Evolutionary conservation across 2,797 vertebrate genomes (phyloP), one percentile per base, ranked within the genome.

Genomic region (Eurystomus glaucurus): DNA sequence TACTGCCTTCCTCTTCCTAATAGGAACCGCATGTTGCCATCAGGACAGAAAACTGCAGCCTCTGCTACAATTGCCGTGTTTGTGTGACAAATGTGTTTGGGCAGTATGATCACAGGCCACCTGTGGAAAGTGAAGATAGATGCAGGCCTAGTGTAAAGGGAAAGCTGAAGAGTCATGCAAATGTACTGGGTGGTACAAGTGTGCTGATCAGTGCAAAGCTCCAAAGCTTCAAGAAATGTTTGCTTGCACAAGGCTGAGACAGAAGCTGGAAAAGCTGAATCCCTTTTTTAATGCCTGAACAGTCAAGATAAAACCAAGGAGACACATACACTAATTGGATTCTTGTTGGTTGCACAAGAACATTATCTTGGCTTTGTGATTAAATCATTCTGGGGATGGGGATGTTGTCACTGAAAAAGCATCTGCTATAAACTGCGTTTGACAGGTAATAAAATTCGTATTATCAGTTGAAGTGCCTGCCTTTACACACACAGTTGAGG

Each of bases 401-500:
- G 21, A 58, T 76, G 52, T 48, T 93, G 37, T 65, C 64, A 37
- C 13, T 1, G 23, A 83, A 88, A 82, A 93, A 75, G 26, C 19
- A 71, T 35, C 26, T 72, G 28, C n/a, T 88, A 35, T 64, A 87
- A 89, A 65, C 65, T 75, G 54, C 9, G 31, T 91, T 85, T 95
- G 91, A 82, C 90, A 91, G 71, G 54, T 90, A 83, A 91, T 93
- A 71, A 93, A 83, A 94, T 52, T 51, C 21, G 9, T 82, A 43
- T 52, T 85, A 76, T 71, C 41, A 35, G 10, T 51, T 93, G 41
- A 86, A 78, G 22, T 65, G 14, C 18, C 58, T 60, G 65, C 23
- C 33, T 93, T 91, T 82, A 23, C 21, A 61, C 8, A 26, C 6
- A 2, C 12, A 54, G 21, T 3, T 71, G 37, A 65, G 52, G 74